These are phyloP conservation scores for Aleadryas rufinucha DNA, from an alignment of 2,113 vertebrate species.

Conservation along the genomic window DNA sequence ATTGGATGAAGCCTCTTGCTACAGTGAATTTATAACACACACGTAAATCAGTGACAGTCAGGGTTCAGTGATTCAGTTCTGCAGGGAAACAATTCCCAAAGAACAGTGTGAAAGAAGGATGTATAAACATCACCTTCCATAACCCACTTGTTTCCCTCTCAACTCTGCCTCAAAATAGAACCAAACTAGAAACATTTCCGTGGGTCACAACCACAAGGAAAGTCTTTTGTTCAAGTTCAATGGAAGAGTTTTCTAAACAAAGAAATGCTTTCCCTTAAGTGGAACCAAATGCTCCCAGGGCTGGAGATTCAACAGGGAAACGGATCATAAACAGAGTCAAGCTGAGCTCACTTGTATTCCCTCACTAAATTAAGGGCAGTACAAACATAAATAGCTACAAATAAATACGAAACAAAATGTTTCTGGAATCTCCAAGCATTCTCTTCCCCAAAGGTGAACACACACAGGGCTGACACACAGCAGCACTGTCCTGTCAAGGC, in stretches of 20 bases:
- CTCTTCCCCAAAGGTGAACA: background rate
- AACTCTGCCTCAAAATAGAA: constrained; percentile 30
- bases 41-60: background rate
- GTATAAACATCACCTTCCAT: background rate
- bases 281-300: constrained; percentile 42
- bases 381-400: constrained; percentile 15
- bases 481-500: background rate
- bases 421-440: background rate
- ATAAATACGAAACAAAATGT: background rate
- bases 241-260: constrained; percentile 53
- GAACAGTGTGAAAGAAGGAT: background rate
- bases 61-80: background rate
- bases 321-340: background rate
- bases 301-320: constrained; percentile 5
- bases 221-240: constrained; percentile 58
- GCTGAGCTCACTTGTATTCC: background rate
- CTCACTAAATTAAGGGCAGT: background rate
- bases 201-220: constrained; percentile 32
- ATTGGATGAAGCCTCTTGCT: background rate
- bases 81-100: background rate
- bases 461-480: background rate
- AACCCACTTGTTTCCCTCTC: background rate
- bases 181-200: constrained; percentile 16
- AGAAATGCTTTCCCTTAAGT: constrained; percentile 35
- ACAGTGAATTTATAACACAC: background rate